Evolutionary conservation across 2,113 vertebrate genomes (phyloP).

Genomic region (Podiceps cristatus): DNA sequence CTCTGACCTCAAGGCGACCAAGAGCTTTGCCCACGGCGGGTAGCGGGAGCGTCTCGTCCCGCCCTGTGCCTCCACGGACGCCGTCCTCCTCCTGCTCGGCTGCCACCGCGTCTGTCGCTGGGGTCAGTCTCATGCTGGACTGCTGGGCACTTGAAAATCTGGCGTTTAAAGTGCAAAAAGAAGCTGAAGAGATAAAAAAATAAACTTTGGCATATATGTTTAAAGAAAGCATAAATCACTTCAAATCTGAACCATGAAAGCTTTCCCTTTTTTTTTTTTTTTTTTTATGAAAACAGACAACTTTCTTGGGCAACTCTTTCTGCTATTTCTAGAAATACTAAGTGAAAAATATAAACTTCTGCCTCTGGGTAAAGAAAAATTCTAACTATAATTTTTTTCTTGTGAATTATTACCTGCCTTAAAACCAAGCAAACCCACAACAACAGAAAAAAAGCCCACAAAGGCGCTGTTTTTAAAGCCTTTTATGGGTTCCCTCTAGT

Average conservation of each 20-base stretch:
- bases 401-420: background rate
- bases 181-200: background rate
- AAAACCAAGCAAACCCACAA: background rate
- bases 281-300: background rate
- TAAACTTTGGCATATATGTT: background rate
- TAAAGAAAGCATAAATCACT: background rate
- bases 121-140: too few relatives aligned
- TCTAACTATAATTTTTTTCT: background rate
- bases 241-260: background rate
- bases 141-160: too few relatives aligned
- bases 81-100: background rate
- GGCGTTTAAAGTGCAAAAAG: background rate
- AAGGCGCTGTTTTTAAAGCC: background rate
- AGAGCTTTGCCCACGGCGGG: accelerated
- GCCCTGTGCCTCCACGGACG: accelerated
- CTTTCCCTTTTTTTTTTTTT: background rate
- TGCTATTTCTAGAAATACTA: background rate
- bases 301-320: too few relatives aligned
- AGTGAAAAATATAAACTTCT: background rate
- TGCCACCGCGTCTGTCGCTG: accelerated
- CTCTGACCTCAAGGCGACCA: too few relatives aligned
- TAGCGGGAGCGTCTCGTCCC: too few relatives aligned
- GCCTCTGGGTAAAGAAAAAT: background rate
- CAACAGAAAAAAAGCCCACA: background rate
- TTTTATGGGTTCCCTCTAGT: background rate